These are phyloP conservation scores for Metallyticus violacea DNA, from an alignment of 2,888 invertebrate species.

Conservation along the genomic window DNA sequence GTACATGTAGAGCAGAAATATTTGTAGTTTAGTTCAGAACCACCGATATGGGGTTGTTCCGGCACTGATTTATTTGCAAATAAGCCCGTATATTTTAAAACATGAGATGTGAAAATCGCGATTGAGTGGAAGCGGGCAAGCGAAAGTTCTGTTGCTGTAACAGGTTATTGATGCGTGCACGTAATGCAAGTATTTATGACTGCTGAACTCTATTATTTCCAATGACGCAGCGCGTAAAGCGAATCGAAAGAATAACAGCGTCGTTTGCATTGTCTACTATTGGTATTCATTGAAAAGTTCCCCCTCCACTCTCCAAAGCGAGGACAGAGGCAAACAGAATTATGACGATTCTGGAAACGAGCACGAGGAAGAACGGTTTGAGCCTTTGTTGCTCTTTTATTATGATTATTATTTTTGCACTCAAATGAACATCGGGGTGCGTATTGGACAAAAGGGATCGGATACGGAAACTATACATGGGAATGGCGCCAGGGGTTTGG, in stretches of 20 bases:
- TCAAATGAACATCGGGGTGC: conserved; percentile 2
- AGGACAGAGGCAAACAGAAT: not conserved
- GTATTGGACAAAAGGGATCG: not conserved
- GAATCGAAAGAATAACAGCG: not conserved
- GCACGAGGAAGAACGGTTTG: not conserved
- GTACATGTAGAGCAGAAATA: too few species aligned
- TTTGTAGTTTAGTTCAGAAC: too few species aligned
- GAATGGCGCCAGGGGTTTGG: not conserved
- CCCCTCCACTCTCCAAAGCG: too few species aligned
- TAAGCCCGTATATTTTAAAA: not conserved
- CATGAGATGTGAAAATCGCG: not conserved
- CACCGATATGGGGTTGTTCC: not conserved
- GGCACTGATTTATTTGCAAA: not conserved
- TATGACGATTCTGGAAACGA: not conserved
- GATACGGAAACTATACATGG: conserved; percentile 3
- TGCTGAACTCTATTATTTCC: conserved; percentile 4
- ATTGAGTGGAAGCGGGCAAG: too few species aligned
- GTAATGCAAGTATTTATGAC: conserved; percentile 1
- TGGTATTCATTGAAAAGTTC: not conserved
- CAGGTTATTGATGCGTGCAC: not conserved
- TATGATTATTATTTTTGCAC: not conserved
- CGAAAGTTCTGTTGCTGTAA: not conserved
- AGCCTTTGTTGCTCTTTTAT: not conserved
- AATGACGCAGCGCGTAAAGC: not conserved
- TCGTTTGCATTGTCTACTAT: not conserved